phyloP scores from a whole-genome alignment of 1,140 invertebrate species.

The Planococcus citri region DNA sequence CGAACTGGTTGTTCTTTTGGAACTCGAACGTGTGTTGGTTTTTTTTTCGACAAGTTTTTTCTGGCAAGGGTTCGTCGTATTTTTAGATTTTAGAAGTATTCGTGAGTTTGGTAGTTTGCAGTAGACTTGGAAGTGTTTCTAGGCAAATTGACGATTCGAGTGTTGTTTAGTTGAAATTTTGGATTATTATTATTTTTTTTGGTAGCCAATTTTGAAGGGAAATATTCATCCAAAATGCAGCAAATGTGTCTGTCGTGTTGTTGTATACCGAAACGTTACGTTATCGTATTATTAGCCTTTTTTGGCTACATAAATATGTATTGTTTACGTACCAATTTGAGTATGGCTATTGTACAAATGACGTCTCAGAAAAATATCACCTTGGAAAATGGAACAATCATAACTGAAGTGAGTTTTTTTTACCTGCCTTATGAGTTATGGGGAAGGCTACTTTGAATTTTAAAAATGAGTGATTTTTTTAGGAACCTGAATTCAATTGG shows the following conservation, averaged over 20 bases:
- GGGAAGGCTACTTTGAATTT: no score
- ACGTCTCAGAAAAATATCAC: not conserved
- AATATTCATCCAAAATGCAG: not conserved
- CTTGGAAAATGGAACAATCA: not conserved
- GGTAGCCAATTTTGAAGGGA: no score
- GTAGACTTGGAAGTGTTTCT: no score
- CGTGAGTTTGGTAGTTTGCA: no score
- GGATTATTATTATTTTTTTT: no score
- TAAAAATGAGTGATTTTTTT: conserved; percentile 30
- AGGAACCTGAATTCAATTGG: conserved; percentile 53
- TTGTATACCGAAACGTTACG: not conserved
- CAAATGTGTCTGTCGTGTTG: not conserved
- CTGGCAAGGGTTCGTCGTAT: no score
- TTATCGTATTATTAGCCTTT: not conserved
- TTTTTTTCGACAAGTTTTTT: no score
- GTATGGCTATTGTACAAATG: not conserved
- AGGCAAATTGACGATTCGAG: no score
- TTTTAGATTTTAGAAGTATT: no score
- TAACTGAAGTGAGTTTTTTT: not conserved
- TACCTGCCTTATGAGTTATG: not conserved
- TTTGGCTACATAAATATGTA: not conserved
- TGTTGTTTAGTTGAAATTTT: no score
- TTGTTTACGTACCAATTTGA: not conserved
- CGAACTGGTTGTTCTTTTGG: no score
- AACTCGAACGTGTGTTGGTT: no score